These are phyloP conservation scores for Mustela erminea DNA, from an alignment of 2,797 vertebrate genomes.

Conservation along the genomic window DNA sequence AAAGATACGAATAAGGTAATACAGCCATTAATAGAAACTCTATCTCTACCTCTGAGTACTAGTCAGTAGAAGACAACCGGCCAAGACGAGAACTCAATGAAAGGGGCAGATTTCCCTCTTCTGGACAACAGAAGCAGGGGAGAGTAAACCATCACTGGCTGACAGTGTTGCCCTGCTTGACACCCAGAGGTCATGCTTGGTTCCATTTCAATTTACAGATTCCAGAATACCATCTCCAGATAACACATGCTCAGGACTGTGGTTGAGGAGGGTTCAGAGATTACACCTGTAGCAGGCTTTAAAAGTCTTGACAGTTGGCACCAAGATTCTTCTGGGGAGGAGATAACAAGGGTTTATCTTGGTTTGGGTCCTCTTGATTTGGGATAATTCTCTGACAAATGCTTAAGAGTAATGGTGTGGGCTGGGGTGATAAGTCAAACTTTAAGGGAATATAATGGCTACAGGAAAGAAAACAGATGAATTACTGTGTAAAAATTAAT, in stretches of 20 bases:
- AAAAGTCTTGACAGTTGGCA: slow-evolving; percentile 27
- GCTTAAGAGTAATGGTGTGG: background rate
- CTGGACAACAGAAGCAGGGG: background rate
- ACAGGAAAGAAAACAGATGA: background rate
- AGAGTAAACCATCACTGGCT: background rate
- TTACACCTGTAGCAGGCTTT: background rate
- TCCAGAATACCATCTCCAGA: background rate
- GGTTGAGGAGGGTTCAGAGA: slow-evolving; percentile 7
- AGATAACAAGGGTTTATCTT: slow-evolving; percentile 29
- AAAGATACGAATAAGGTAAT: background rate
- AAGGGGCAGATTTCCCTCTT: background rate
- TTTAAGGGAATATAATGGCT: background rate
- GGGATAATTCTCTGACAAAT: slow-evolving; percentile 44
- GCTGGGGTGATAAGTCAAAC: background rate
- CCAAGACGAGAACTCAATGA: background rate
- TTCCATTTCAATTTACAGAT: slow-evolving; percentile 31
- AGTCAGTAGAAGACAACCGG: background rate
- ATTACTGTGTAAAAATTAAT: background rate
- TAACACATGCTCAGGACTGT: background rate
- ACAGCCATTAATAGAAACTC: background rate
- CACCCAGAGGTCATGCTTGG: slow-evolving; percentile 1
- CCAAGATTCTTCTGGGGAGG: background rate
- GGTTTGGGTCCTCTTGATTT: background rate
- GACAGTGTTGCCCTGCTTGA: background rate
- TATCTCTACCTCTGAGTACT: background rate